phyloP scores from a whole-genome alignment of 1,140 invertebrate genomes.

The Cydia pomonella region DNA sequence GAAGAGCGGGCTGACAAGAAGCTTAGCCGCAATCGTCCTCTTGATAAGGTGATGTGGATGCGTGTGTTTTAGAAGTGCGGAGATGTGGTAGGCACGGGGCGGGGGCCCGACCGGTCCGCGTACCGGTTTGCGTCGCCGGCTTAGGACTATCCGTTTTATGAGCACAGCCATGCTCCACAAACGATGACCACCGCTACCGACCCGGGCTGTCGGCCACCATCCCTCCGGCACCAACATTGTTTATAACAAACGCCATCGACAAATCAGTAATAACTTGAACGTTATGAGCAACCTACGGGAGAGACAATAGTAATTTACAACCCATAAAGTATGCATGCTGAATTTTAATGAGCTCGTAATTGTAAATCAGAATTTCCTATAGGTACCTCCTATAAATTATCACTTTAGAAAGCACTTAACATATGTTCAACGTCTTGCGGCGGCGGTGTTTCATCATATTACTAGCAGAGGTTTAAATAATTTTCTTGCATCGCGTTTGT shows the following conservation, averaged over 20 bases:
- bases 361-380: neutral
- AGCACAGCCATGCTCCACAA: slow-evolving; percentile 73
- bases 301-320: slow-evolving; percentile 2
- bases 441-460: neutral
- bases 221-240: slow-evolving; percentile 44
- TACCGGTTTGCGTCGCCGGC: slow-evolving; percentile 73
- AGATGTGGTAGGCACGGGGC: slow-evolving; percentile 40
- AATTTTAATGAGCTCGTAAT: slow-evolving; percentile 3
- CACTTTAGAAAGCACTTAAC: slow-evolving; percentile 15
- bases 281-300: neutral
- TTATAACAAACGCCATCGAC: neutral
- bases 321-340: neutral
- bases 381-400: neutral
- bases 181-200: slow-evolving; percentile 59
- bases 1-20: slow-evolving; percentile 65
- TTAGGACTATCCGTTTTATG: slow-evolving; percentile 77
- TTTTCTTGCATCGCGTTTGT: neutral
- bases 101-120: slow-evolving; percentile 64
- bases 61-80: slow-evolving; percentile 69
- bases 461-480: neutral
- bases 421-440: neutral
- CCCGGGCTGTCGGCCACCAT: slow-evolving; percentile 47
- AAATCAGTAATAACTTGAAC: neutral
- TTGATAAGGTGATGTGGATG: slow-evolving; percentile 72
- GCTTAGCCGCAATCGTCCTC: slow-evolving; percentile 67